Evolutionary conservation across 2,797 vertebrate genomes (phyloP).

Genomic region (Acrocephalus scirpaceus): DNA sequence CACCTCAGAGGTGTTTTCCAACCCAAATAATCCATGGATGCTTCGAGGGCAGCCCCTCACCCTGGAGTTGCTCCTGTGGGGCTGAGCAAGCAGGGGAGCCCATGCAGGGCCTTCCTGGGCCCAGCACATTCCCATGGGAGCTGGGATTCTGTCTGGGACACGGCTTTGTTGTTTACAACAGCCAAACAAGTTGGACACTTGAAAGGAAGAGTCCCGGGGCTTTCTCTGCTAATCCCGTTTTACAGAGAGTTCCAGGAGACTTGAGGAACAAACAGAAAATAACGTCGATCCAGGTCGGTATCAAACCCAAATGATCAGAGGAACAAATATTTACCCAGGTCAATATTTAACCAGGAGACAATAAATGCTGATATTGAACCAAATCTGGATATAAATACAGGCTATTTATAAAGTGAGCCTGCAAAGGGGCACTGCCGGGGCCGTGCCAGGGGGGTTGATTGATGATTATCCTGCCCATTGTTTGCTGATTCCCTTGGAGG

Average conservation of each 20-base stretch:
- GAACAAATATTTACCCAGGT: slow-evolving; percentile 71
- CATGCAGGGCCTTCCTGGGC: not conserved
- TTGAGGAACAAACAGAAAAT: slow-evolving; percentile 59
- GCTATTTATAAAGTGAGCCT: slow-evolving; percentile 52
- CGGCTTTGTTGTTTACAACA: not conserved
- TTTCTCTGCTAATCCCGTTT: slow-evolving; percentile 30
- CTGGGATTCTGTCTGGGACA: fast-evolving
- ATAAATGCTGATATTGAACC: slow-evolving; percentile 73
- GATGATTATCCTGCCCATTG: slow-evolving; percentile 55
- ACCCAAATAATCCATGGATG: not conserved
- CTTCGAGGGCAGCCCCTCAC: not conserved
- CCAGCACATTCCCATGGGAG: not conserved
- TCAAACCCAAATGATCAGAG: slow-evolving; percentile 70
- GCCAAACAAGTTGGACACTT: not conserved
- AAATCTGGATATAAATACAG: slow-evolving; percentile 52
- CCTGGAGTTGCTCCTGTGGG: not conserved
- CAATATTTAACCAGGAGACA: slow-evolving; percentile 75
- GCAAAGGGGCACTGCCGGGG: slow-evolving; percentile 45
- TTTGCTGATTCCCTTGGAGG: slow-evolving; percentile 38
- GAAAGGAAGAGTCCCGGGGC: slow-evolving; percentile 21
- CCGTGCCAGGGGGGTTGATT: slow-evolving; percentile 14
- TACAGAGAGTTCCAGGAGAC: slow-evolving; percentile 68
- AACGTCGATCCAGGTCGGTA: slow-evolving; percentile 60
- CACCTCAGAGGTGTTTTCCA: not conserved
- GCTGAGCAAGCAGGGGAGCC: not conserved